These are phyloP conservation scores for Drosophila nebulosa DNA, from an alignment of 1,140 invertebrate species.

Conservation along the genomic window DNA sequence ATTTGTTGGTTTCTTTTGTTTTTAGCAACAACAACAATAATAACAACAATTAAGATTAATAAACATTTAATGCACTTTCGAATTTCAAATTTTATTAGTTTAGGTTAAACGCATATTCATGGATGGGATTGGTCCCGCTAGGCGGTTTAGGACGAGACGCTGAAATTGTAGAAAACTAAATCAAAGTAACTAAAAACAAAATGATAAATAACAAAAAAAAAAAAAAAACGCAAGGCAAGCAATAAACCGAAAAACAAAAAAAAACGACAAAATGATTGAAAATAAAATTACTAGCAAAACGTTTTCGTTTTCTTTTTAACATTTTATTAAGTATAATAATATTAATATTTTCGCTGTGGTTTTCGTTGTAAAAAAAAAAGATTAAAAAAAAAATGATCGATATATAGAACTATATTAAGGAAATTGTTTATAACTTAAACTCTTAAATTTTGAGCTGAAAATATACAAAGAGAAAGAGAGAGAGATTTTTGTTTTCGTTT, in stretches of 20 bases:
- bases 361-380: slow-evolving; percentile 10
- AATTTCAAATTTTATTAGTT: slow-evolving; percentile 34
- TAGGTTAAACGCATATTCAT: background rate
- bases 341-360: slow-evolving; percentile 29
- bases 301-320: slow-evolving; percentile 36
- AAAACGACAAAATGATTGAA: slow-evolving; percentile 21
- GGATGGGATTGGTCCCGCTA: too few species aligned
- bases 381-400: background rate
- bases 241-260: slow-evolving; percentile 15
- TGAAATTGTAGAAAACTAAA: slow-evolving; percentile 7
- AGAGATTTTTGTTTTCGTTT: slow-evolving; percentile 12
- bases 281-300: slow-evolving; percentile 12
- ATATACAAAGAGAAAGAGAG: slow-evolving; percentile 66
- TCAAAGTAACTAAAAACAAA: background rate
- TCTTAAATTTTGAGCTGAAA: slow-evolving; percentile 79
- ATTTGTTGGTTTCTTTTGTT: background rate
- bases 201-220: background rate
- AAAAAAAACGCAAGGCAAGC: slow-evolving; percentile 15
- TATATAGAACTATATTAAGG: slow-evolving; percentile 5
- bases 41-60: background rate
- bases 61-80: background rate
- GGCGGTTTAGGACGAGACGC: background rate
- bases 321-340: slow-evolving; percentile 62
- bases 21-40: slow-evolving; percentile 17
- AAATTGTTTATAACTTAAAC: slow-evolving; percentile 55